Base-by-base conservation (phyloP, 2,888 invertebrate genomes). In the Asteroscopus sphinx region DNA sequence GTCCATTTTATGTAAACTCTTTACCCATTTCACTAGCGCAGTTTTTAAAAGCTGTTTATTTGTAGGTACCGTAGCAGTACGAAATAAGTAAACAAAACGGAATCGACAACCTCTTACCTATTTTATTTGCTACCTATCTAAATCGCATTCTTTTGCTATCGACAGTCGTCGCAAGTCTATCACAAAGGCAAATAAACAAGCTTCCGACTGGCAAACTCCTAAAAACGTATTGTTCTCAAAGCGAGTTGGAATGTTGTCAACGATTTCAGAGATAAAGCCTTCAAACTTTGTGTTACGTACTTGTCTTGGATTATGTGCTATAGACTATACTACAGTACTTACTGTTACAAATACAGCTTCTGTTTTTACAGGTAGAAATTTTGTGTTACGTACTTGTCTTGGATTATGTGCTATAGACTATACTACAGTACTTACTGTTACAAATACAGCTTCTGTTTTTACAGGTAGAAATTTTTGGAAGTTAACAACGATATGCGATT, bases 201-300 rank as follows among this genome's bases (percentile, higher is more conserved):
- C 54, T 53, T 21, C 17, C 37, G 40, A 30, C 36, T 21, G 35
- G 46, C 37, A 36, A 53, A 66, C 54, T 54, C 59, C 55, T 58
- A 36, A 65, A 63, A 69, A 73, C 57, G 68, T 68, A 77, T 79
- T 80, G 80, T 77, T 77, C 69, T 57, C 59, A 67, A 71, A 79
- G 81, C 72, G 80, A 77, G 74, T 77, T 76, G 76, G 74, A 78
- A 69, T 73, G 67, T 77, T 77, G 81, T 75, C 80, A 81, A 79
- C 81, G 70, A 76, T 79, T 80, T 76, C 63, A 69, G 60, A 69
- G 80, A 81, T 82, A 80, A 76, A 78, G 73, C 56, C 68, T 66
- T 59, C 63, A 59, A 74, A 75, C 70, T 79, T 79, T 68, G 64
- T 64, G 69, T 76, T 73, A 73, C 66, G 76, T 68, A 54, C 69